phyloP scores from a whole-genome alignment of 2,888 invertebrate genomes.

The Steinernema hermaphroditum region DNA sequence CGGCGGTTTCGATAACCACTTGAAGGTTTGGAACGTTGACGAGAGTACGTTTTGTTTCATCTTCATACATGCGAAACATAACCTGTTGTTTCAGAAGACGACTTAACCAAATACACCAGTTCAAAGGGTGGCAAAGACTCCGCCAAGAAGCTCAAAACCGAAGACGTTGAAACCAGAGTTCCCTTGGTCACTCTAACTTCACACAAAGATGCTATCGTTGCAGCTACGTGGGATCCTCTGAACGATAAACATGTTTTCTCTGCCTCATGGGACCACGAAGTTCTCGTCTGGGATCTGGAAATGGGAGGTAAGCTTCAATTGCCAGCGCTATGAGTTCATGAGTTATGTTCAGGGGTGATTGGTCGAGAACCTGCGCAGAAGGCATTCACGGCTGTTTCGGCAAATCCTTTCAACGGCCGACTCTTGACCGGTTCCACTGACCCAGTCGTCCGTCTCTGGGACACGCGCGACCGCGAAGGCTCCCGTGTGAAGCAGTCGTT shows the following conservation, averaged over 20 bases:
- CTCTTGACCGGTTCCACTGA: slow-evolving; percentile 88
- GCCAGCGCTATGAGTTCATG: neutral
- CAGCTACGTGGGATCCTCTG: slow-evolving; percentile 81
- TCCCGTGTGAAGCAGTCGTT: slow-evolving; percentile 83
- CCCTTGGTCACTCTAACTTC: slow-evolving; percentile 86
- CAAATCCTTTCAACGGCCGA: slow-evolving; percentile 77
- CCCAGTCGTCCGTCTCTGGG: slow-evolving; percentile 85
- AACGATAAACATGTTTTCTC: slow-evolving; percentile 76
- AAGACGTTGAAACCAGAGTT: no score
- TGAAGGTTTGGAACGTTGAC: slow-evolving; percentile 69
- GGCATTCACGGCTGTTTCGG: slow-evolving; percentile 83
- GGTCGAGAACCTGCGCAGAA: no score
- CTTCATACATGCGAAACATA: no score
- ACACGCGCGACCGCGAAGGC: slow-evolving; percentile 78
- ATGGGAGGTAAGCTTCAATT: slow-evolving; percentile 46
- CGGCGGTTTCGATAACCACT: slow-evolving; percentile 69
- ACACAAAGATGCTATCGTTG: slow-evolving; percentile 82
- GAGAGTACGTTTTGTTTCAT: slow-evolving; percentile 27
- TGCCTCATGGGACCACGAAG: slow-evolving; percentile 91
- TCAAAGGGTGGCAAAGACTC: slow-evolving; percentile 40
- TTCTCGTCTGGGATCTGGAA: slow-evolving; percentile 86
- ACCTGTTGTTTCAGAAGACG: slow-evolving; percentile 41
- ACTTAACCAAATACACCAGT: slow-evolving; percentile 34
- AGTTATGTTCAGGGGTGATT: slow-evolving; percentile 32
- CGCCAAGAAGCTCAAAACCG: slow-evolving; percentile 42